phyloP scores from a whole-genome alignment of 1,140 invertebrate species.

The Aphaenogaster floridana region DNA sequence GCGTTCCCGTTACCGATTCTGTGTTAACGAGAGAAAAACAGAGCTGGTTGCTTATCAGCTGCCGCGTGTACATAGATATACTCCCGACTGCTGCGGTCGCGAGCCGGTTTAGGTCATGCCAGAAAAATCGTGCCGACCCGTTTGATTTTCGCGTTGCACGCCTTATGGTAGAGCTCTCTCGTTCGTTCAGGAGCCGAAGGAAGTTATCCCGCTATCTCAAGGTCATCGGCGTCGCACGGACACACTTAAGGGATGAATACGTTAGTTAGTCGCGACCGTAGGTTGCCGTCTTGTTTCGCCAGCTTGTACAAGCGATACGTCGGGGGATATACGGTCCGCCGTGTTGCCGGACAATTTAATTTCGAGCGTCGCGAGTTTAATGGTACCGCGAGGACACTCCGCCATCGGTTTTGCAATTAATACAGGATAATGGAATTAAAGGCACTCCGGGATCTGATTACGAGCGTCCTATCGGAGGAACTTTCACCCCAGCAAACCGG shows the following conservation, averaged over 20 bases:
- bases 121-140: slow-evolving; percentile 68
- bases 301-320: slow-evolving; percentile 14
- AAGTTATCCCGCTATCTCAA: slow-evolving; percentile 65
- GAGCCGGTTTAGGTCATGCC: slow-evolving; percentile 64
- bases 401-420: slow-evolving; percentile 62
- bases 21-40: slow-evolving; percentile 62
- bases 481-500: slow-evolving; percentile 18
- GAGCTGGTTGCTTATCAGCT: slow-evolving; percentile 61
- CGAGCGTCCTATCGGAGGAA: slow-evolving; percentile 41
- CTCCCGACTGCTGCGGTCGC: slow-evolving; percentile 14
- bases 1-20: slow-evolving; percentile 66
- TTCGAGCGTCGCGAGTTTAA: slow-evolving; percentile 54
- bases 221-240: slow-evolving; percentile 68
- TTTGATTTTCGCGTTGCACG: slow-evolving; percentile 65
- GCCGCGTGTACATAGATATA: slow-evolving; percentile 28
- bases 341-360: slow-evolving; percentile 54
- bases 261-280: slow-evolving; percentile 27
- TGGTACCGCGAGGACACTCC: slow-evolving; percentile 51
- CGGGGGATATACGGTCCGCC: slow-evolving; percentile 15
- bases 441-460: slow-evolving; percentile 57
- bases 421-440: slow-evolving; percentile 61
- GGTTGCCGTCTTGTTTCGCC: slow-evolving; percentile 16
- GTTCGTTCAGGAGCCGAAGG: slow-evolving; percentile 29
- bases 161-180: slow-evolving; percentile 47
- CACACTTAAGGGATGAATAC: slow-evolving; percentile 64